Base-by-base conservation (phyloP, 2,888 invertebrate genomes). In the Caenorhabditis sp. region DNA sequence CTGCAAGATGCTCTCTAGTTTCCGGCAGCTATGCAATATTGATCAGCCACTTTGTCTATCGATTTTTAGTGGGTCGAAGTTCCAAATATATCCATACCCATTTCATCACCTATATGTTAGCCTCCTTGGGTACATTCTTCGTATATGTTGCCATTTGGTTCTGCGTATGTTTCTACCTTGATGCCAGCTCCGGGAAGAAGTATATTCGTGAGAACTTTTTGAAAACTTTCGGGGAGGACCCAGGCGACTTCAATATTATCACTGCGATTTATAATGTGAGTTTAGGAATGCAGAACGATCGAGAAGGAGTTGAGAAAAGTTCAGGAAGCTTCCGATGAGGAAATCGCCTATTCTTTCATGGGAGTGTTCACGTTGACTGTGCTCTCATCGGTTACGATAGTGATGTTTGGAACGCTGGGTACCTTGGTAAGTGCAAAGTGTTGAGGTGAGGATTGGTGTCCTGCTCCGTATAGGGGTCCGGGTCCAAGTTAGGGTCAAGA, bases 21-120 rank as follows among this genome's bases (percentile, higher is more conserved):
- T 41, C 41, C n/a, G 44, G 41, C 6, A 63, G 41, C 14, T 63
- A 44, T 44, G 63, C 63, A 3, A 22, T 63, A 3, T 19, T 63
- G 5, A 5, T 63, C 22, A 26, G 24, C 5, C 63, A 63, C 24
- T 63, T 63, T 22, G 19, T 44, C 12, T 63, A 63, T n/a, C 44
- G 70, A 7, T 59, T 38, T 8, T 16, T 70, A 24, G 58, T 41
- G 22, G 47, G 58, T 12, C 44, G 38, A 12, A n/a, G 22, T 19
- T 19, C 16, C 22, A 6, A 6, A 10, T 59, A 58, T 22, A 28
- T 41, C 19, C 10, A 1, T 6, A 47, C 26, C 3, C 6, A 28
- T 4, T 70, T 70, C 47, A 4, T 26, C 10, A 7, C 12, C 1
- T 59, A 28, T 22, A 44, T 70, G 47, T 4, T 26, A 3, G 51